Base-by-base conservation (phyloP, 2,797 vertebrate genomes). In the Enteromius fasciolatus region DNA sequence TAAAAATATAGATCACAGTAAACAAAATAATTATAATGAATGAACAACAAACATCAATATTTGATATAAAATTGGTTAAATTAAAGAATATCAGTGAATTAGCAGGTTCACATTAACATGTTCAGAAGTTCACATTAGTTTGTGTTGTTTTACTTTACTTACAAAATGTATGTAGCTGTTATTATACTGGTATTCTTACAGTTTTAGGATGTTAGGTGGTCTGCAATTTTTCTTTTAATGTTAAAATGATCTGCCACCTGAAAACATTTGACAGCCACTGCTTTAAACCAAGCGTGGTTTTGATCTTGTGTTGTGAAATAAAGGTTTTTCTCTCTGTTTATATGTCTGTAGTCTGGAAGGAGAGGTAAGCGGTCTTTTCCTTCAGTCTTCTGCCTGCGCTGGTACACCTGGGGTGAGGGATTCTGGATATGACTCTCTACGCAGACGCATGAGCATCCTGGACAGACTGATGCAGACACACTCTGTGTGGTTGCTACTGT, bases 361-460 rank as follows among this genome's bases (percentile, higher is more conserved):
- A 84, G 95, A 96, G 84, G 94, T 96, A 89, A 95, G 92, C 18
- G 91, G 94, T 69, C 90, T 94, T 76, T 95, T 92, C 89, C 83
- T 94, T 3, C 95, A 95, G 86, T 94, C 84, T 11, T 90, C 78
- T 1, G 88, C 92, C 15, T 88, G 90, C 17, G 36, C 81, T 0
- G 88, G 89, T 44, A 94, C 93, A 48, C 83, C 89, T 15, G 93
- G 94, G 10, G 93, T 92, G 0, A 94, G 96, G 74, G 97, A 98
- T 89, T 98, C 97, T 0, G 97, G 97, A 84, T 99, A 98, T 12
- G 96, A 97, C 87, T 98, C 96, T 61, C 91, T 97, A 23, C 95
- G 93, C 63, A 95, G 94, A 84, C 95, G 94, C 80, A 95, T 98
- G 76, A 98, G 96, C 78, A 92, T 98, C 78, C 82, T 99, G 89